These are phyloP conservation scores for Seira ritae DNA, from an alignment of 2,888 invertebrate genomes.

Conservation along the genomic window DNA sequence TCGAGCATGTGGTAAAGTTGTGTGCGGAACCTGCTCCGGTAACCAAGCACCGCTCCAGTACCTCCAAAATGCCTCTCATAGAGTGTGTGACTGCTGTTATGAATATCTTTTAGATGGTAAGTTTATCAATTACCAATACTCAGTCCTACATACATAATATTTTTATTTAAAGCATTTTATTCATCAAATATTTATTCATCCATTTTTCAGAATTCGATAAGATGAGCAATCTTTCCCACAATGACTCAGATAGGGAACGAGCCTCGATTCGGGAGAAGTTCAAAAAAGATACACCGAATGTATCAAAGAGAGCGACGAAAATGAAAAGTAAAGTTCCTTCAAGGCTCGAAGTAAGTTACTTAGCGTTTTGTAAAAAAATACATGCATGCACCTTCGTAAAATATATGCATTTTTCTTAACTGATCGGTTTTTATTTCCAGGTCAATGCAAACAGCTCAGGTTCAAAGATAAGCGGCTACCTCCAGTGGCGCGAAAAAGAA, in stretches of 20 bases:
- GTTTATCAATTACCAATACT: neutral
- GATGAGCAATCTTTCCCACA: slow-evolving; percentile 67
- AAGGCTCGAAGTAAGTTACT: slow-evolving; percentile 75
- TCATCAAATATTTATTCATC: slow-evolving; percentile 30
- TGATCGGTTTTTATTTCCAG: too few relatives aligned
- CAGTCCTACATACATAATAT: neutral
- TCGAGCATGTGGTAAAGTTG: slow-evolving; percentile 82
- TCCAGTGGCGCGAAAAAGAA: slow-evolving; percentile 76
- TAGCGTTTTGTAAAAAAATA: neutral
- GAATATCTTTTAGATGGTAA: slow-evolving; percentile 76
- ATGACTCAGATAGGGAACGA: slow-evolving; percentile 71
- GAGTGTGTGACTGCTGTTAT: slow-evolving; percentile 79
- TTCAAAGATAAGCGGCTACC: slow-evolving; percentile 79
- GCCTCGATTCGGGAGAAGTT: slow-evolving; percentile 73
- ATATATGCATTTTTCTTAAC: too few relatives aligned
- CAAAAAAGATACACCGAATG: slow-evolving; percentile 74
- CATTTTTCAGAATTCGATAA: slow-evolving; percentile 71
- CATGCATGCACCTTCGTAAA: neutral
- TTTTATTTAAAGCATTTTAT: neutral
- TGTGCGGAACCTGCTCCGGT: slow-evolving; percentile 79
- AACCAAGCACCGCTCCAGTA: slow-evolving; percentile 79
- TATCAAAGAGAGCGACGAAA: slow-evolving; percentile 71
- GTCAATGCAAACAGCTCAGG: slow-evolving; percentile 78
- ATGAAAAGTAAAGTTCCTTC: slow-evolving; percentile 74
- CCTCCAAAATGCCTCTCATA: slow-evolving; percentile 76